A percentile compares a stretch with the other conserved stretches of the same genome.
phyloP scores from a whole-genome alignment of 1,140 invertebrate genomes.

The Dreissena rostriformis region DNA sequence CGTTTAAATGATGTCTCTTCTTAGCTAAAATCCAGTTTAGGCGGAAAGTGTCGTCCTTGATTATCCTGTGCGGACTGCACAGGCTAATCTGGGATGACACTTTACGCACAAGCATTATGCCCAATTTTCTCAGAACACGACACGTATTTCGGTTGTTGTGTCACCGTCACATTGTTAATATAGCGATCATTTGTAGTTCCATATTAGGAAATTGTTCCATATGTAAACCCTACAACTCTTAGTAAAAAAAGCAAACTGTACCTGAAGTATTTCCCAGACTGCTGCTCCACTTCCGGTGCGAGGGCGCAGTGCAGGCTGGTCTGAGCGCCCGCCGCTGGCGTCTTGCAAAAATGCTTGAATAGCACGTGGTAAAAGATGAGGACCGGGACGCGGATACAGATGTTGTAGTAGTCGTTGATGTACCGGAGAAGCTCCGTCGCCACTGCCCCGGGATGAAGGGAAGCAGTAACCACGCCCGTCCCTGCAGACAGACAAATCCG shows the following conservation, averaged over 20 bases:
- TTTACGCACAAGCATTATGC: no score
- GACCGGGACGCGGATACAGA: not conserved
- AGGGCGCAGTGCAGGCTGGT: constrained; percentile 79
- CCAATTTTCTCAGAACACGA: no score
- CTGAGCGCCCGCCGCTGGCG: constrained; percentile 72
- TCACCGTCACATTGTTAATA: no score
- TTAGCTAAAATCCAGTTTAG: no score
- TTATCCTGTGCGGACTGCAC: no score
- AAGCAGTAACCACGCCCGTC: constrained; percentile 69
- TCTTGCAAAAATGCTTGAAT: constrained; percentile 47
- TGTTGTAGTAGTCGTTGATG: not conserved
- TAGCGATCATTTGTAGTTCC: no score
- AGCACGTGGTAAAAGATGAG: not conserved
- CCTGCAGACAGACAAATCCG: constrained; percentile 30
- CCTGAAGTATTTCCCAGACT: constrained; percentile 90
- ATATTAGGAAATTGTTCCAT: no score
- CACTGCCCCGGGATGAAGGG: constrained; percentile 78
- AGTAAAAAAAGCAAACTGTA: constrained; percentile 22
- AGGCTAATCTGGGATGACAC: no score
- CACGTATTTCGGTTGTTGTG: no score
- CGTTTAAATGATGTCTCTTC: no score
- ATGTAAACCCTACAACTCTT: no score
- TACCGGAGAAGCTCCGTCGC: constrained; percentile 68
- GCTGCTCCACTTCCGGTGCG: constrained; percentile 87
- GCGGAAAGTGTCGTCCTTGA: no score